Conservation (phyloP, 2,113 vertebrate genomes). For the Phasianus colchicus region DNA sequence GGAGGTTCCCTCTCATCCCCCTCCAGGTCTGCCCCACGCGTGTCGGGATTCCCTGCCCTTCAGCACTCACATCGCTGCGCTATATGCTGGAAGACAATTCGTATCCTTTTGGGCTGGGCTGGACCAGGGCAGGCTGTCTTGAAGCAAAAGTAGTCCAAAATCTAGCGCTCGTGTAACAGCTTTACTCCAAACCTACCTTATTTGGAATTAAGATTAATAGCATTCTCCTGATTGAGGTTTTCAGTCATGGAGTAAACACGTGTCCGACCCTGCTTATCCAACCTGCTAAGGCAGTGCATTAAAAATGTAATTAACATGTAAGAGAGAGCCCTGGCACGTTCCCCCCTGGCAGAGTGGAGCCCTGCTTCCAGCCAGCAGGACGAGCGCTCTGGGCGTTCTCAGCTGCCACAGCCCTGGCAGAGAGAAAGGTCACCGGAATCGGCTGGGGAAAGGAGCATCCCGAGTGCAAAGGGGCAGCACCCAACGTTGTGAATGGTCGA, state of each 20-base stretch:
- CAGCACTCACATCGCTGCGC: background rate
- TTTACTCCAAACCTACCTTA: background rate
- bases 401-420: background rate
- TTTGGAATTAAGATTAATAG: background rate
- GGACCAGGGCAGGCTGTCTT: background rate
- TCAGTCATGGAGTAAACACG: background rate
- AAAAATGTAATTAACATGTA: constrained; percentile 24
- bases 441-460: background rate
- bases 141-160: constrained; percentile 11
- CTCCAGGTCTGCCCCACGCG: background rate
- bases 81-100: background rate
- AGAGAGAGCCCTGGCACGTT: background rate
- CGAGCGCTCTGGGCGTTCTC: accelerated
- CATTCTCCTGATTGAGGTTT: background rate
- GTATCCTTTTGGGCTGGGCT: background rate
- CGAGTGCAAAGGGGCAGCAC: background rate
- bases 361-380: background rate
- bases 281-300: background rate
- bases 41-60: background rate
- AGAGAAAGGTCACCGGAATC: background rate
- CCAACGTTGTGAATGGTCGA: background rate
- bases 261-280: constrained; percentile 3
- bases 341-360: background rate
- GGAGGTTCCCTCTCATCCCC: background rate
- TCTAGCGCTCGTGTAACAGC: background rate